phyloP scores from a whole-genome alignment of 2,797 vertebrate genomes.

The Platalea minor region DNA sequence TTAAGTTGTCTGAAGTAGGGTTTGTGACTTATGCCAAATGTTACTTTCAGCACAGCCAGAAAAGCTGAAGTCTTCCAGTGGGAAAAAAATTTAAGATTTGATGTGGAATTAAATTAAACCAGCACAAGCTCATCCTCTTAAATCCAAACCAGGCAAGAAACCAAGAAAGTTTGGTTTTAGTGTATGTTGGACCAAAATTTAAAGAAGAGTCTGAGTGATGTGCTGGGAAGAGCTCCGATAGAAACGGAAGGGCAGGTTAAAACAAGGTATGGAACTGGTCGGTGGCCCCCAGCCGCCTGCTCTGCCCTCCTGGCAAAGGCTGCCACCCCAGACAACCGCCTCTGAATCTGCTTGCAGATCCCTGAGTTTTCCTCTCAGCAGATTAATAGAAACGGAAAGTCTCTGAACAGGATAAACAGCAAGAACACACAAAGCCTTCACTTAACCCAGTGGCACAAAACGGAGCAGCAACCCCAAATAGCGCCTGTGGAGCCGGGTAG shows the following conservation, averaged over 20 bases:
- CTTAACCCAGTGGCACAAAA: neutral
- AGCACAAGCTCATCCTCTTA: neutral
- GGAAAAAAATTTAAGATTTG: neutral
- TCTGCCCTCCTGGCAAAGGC: neutral
- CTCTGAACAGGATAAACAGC: neutral
- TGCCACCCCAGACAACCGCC: neutral
- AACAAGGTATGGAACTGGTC: neutral
- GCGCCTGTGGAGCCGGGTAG: neutral
- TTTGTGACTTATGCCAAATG: neutral
- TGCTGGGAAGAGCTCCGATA: neutral
- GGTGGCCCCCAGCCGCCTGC: neutral
- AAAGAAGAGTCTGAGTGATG: neutral
- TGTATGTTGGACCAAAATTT: neutral
- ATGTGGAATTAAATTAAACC: neutral
- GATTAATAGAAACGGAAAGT: neutral
- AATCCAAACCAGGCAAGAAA: constrained; percentile 14
- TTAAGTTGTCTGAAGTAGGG: neutral
- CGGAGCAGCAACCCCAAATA: neutral
- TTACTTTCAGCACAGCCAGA: neutral
- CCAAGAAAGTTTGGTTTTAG: neutral
- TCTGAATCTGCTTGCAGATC: neutral
- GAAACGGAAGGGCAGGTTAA: neutral
- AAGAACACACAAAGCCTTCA: neutral
- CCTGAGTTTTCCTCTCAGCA: neutral
- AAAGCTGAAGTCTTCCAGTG: neutral